A percentile compares a stretch with the other conserved stretches of the same genome.
These are phyloP conservation scores for Heliconius aoede DNA, from an alignment of 2,888 invertebrate species.

Conservation along the genomic window DNA sequence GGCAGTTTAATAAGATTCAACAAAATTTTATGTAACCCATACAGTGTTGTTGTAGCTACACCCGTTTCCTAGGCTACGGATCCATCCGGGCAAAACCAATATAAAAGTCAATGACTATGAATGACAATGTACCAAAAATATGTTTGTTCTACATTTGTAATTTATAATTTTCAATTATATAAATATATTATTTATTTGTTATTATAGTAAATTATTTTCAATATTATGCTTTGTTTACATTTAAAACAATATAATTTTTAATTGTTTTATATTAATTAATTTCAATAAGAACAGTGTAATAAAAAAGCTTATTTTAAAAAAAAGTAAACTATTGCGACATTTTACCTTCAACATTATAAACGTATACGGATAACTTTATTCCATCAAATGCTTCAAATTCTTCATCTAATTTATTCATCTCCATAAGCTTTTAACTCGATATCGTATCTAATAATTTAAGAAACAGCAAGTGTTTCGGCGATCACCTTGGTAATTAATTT, in stretches of 20 bases:
- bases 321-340: not conserved
- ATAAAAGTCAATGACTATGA: constrained; percentile 43
- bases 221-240: not conserved
- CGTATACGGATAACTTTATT: constrained; percentile 35
- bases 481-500: constrained; percentile 63
- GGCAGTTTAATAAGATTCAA: constrained; percentile 34
- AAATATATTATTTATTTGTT: not conserved
- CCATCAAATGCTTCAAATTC: constrained; percentile 28
- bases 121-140: constrained; percentile 1
- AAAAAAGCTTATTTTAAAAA: not conserved
- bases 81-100: constrained; percentile 53
- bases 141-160: not conserved
- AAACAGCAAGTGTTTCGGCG: constrained; percentile 42
- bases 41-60: constrained; percentile 81
- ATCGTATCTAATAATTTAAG: not conserved
- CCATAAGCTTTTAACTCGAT: constrained; percentile 1
- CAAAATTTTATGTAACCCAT: constrained; percentile 69
- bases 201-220: not conserved
- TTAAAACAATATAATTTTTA: not conserved
- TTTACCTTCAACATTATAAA: constrained; percentile 43
- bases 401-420: constrained; percentile 40
- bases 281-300: not conserved
- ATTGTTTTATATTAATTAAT: too few species aligned
- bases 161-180: not conserved
- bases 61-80: constrained; percentile 83